Evolutionary conservation across 2,113 vertebrate species (phyloP), one percentile per base, ranked within the genome.

Genomic region (Cromileptes altivelis): DNA sequence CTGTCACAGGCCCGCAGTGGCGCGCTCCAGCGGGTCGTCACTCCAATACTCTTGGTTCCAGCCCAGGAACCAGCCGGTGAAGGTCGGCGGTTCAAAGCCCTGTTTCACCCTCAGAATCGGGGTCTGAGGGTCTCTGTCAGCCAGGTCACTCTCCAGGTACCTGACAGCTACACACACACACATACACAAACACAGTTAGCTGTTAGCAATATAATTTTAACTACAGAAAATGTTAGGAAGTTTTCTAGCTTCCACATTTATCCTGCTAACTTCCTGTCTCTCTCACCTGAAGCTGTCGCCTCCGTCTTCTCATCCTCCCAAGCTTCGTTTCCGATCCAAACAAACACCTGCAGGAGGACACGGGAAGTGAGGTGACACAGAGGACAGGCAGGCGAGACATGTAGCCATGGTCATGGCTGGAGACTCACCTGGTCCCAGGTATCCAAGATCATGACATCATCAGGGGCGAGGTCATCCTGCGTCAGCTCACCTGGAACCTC

Each of bases 371-470:
- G 60, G 45, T 23, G 4, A 45, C 3, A 15, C 3, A 15, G 4
- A 19, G 27, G 18, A 56, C 9, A 10, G 1, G 9, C 2, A 9
- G 25, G 56, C 0, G 1, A 21, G 49, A 8, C 3, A 4, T 11
- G 49, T 50, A 55, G 69, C 27, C 25, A 55, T 17, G 11, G 23
- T 13, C 8, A 23, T 0, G 30, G 40, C 18, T 53, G 15, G 4
- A 58, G 6, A 27, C 81, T 45, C 85, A 98, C 97, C 96, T 99
- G 97, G 84, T 98, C 96, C 97, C 97, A 98, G 0, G 95, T 96
- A 80, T 99, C 97, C 45, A 99, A 91, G 62, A 99, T 93, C 98
- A 99, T 98, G 68, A 98, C 96, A 0, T 99, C 98, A 91, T 99
- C 97, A 1, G 96, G 95, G 12, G 97, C 97, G 15, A 99, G 93